Percentiles rank a stretch among this genome's conserved stretches.
These are phyloP conservation scores for Drosophila ambigua DNA, from an alignment of 1,140 invertebrate species.

Conservation along the genomic window DNA sequence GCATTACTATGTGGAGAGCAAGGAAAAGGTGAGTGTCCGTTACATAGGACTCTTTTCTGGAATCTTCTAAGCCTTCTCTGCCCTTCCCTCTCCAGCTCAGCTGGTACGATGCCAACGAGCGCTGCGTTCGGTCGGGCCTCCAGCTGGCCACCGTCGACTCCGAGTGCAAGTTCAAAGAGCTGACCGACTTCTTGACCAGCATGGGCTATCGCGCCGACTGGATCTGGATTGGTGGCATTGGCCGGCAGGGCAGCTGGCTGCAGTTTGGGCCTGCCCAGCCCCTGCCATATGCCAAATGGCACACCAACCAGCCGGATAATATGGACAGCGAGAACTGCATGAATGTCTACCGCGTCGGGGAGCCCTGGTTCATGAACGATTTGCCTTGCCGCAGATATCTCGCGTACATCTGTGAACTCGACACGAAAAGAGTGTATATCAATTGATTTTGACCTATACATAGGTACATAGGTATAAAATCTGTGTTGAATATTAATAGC, in stretches of 20 bases:
- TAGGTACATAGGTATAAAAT: too few relatives aligned
- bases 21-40: neutral
- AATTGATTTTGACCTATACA: neutral
- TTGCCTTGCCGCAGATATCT: neutral
- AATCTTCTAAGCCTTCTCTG: neutral
- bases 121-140: constrained; percentile 7
- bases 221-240: constrained; percentile 6
- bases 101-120: constrained; percentile 20
- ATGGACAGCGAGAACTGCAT: constrained; percentile 21
- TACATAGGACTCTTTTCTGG: too few relatives aligned
- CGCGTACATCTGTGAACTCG: constrained; percentile 10
- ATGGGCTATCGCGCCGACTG: constrained; percentile 10
- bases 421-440: constrained; percentile 2
- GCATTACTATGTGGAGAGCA: constrained; percentile 8
- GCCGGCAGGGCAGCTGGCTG: constrained; percentile 11
- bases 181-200: constrained; percentile 1
- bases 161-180: constrained; percentile 17
- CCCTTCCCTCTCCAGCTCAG: neutral
- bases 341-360: constrained; percentile 7
- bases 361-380: constrained; percentile 11
- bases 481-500: too few relatives aligned
- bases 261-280: constrained; percentile 2
- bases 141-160: constrained; percentile 17
- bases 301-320: constrained; percentile 8
- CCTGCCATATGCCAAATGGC: constrained; percentile 10